phyloP scores from a whole-genome alignment of 2,888 invertebrate species.

The Alloplasta piceator region DNA sequence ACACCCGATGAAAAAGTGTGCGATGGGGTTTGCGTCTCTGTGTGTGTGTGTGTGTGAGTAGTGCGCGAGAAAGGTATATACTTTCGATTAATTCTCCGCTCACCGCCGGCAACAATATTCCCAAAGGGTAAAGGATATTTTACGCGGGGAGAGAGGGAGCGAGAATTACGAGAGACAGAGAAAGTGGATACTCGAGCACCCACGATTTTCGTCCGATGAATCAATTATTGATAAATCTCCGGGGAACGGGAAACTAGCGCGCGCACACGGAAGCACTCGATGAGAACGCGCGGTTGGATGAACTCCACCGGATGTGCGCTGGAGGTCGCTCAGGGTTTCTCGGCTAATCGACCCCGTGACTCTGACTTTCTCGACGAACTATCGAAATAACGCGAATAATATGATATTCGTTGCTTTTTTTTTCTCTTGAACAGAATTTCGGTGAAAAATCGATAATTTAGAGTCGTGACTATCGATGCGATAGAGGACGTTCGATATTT shows the following conservation, averaged over 20 bases:
- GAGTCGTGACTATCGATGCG: too few species aligned
- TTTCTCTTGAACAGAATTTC: too few species aligned
- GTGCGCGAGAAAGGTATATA: slow-evolving; percentile 8
- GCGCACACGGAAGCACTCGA: slow-evolving; percentile 47
- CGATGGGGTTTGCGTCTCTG: too few species aligned
- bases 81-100: slow-evolving; percentile 48
- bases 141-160: slow-evolving; percentile 31
- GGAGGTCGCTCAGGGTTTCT: slow-evolving; percentile 59
- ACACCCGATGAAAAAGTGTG: too few species aligned
- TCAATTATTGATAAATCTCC: slow-evolving; percentile 67
- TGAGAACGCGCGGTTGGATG: slow-evolving; percentile 58
- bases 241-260: slow-evolving; percentile 39
- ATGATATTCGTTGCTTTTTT: too few species aligned
- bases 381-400: slow-evolving; percentile 49
- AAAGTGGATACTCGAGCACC: slow-evolving; percentile 39
- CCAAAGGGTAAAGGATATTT: slow-evolving; percentile 56
- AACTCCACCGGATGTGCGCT: slow-evolving; percentile 57
- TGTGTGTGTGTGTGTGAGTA: not conserved
- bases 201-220: slow-evolving; percentile 63
- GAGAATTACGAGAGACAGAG: not conserved
- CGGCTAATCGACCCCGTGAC: slow-evolving; percentile 54
- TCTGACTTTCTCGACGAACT: slow-evolving; percentile 41
- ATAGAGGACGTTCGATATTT: too few species aligned
- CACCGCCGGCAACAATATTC: slow-evolving; percentile 44
- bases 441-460: too few species aligned